Percentiles rank a stretch among this genome's conserved stretches.
These are phyloP conservation scores for Siphlonurus alternatus DNA, from an alignment of 2,888 invertebrate species.

Conservation along the genomic window DNA sequence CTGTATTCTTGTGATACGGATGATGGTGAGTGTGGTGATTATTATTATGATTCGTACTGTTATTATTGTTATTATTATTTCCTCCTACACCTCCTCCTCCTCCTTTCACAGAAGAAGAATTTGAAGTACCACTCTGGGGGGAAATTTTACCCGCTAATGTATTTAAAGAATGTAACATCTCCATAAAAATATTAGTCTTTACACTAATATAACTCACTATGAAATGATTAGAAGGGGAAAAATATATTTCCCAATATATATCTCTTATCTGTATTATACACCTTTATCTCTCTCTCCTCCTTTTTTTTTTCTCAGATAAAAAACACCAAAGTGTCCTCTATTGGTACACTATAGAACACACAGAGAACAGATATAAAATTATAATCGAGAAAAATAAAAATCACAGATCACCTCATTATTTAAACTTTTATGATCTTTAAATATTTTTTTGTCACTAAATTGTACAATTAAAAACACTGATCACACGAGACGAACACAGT, in stretches of 20 bases:
- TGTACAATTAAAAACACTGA: neutral
- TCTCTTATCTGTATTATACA: neutral
- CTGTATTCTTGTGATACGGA: neutral
- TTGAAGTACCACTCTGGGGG: slow-evolving; percentile 35
- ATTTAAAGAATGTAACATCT: slow-evolving; percentile 75
- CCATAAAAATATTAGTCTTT: slow-evolving; percentile 2
- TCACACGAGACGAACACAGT: neutral
- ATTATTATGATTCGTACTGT: neutral
- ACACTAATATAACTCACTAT: neutral
- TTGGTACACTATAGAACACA: neutral
- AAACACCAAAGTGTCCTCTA: neutral
- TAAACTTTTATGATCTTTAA: neutral
- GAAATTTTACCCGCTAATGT: slow-evolving; percentile 80
- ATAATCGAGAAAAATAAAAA: neutral
- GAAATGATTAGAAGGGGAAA: neutral
- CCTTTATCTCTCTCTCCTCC: neutral
- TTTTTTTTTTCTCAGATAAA: neutral
- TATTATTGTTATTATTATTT: neutral
- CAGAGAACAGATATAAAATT: no score
- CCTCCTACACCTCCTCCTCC: no score
- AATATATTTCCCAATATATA: neutral
- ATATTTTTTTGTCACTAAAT: neutral
- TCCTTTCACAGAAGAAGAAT: neutral
- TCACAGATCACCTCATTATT: neutral
- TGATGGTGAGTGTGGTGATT: neutral